Percentiles rank a stretch among this genome's conserved stretches.
These are phyloP conservation scores for Clistopyga incitator DNA, from an alignment of 2,888 invertebrate species.

Conservation along the genomic window DNA sequence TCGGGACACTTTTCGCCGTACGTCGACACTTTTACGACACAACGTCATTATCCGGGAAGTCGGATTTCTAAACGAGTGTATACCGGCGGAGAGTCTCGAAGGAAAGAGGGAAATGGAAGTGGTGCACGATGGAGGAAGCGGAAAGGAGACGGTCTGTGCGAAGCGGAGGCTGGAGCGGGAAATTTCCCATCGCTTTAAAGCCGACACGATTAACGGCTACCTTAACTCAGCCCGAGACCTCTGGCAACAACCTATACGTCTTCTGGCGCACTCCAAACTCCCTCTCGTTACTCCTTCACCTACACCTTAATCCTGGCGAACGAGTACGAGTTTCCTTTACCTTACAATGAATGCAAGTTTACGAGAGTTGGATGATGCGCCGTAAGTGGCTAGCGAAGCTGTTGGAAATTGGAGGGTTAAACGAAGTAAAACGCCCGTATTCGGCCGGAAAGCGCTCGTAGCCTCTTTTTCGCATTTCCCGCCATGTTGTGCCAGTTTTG, in stretches of 20 bases:
- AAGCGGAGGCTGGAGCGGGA: slow-evolving; percentile 10
- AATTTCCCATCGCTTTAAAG: slow-evolving; percentile 35
- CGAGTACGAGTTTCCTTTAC: slow-evolving; percentile 24
- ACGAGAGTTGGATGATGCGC: background rate
- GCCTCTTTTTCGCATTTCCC: no score
- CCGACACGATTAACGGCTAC: slow-evolving; percentile 35
- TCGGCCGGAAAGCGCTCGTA: no score
- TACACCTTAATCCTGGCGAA: slow-evolving; percentile 28
- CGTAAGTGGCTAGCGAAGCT: background rate
- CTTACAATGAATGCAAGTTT: slow-evolving; percentile 4
- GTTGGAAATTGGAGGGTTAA: background rate
- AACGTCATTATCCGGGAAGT: slow-evolving; percentile 42
- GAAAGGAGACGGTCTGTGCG: background rate
- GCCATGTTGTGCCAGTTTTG: no score
- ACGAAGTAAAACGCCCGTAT: no score
- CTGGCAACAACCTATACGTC: slow-evolving; percentile 28
- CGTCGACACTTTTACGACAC: slow-evolving; percentile 50
- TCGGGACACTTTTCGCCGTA: slow-evolving; percentile 46
- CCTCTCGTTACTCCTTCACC: slow-evolving; percentile 28
- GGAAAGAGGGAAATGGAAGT: background rate
- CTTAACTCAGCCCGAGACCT: slow-evolving; percentile 31
- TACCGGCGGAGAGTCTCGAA: background rate
- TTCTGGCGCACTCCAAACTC: background rate
- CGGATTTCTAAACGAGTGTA: slow-evolving; percentile 47
- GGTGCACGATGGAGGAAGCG: background rate